These are phyloP conservation scores for Oxyruncus cristatus DNA, from an alignment of 2,113 vertebrate species.

Conservation along the genomic window DNA sequence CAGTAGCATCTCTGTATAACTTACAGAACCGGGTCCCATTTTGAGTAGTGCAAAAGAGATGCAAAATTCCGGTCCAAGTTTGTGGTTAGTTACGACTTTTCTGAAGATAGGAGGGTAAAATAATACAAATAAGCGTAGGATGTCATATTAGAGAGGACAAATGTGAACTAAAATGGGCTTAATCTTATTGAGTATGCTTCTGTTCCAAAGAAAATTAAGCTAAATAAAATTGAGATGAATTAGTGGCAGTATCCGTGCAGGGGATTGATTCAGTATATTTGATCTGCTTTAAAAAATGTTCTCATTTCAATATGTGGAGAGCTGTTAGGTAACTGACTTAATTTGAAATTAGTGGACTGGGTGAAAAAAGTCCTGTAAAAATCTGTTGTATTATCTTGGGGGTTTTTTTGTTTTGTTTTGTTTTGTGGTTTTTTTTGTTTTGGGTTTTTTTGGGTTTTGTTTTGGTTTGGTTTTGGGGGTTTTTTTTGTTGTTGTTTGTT, in stretches of 20 bases:
- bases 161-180: neutral
- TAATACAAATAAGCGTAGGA: neutral
- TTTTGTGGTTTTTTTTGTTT: neutral
- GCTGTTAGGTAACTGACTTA: neutral
- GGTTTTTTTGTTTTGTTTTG: neutral
- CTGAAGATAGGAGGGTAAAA: neutral
- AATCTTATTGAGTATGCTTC: neutral
- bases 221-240: neutral
- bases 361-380: neutral
- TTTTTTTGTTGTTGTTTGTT: neutral
- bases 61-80: neutral
- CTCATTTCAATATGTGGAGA: neutral
- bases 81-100: neutral
- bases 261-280: neutral
- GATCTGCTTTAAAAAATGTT: conserved; percentile 1
- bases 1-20: neutral
- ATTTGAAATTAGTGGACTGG: neutral
- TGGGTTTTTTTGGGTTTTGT: accelerated
- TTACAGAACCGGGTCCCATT: neutral
- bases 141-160: neutral
- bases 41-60: neutral
- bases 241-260: neutral
- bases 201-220: neutral
- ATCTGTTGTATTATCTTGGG: neutral
- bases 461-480: neutral